Conservation (phyloP, 2,113 vertebrate genomes). For the Heterotis niloticus region DNA sequence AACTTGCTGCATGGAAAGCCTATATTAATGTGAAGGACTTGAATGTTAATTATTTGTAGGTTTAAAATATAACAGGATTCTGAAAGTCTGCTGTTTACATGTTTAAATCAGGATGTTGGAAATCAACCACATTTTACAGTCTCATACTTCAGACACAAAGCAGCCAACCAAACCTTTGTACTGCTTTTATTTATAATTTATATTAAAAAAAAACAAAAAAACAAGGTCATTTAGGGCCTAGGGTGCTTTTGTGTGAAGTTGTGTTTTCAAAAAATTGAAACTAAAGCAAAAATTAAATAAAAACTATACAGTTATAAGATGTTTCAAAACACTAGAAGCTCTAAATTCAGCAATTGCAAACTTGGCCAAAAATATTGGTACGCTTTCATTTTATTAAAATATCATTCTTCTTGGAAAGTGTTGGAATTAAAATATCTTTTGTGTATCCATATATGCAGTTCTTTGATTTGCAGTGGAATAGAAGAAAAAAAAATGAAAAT, state of each 20-base stretch:
- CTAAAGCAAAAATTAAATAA: constrained; percentile 55
- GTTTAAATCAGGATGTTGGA: constrained; percentile 84
- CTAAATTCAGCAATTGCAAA: no score
- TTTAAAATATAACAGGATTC: constrained; percentile 61
- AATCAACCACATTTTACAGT: constrained; percentile 75
- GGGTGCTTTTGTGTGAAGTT: constrained; percentile 81
- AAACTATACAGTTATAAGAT: constrained; percentile 76
- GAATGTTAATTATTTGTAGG: constrained; percentile 68
- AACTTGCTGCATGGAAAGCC: constrained; percentile 23
- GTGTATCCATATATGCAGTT: no score
- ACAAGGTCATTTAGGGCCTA: constrained; percentile 66
- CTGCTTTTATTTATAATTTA: constrained; percentile 48
- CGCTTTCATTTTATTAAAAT: no score
- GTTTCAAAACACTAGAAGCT: no score
- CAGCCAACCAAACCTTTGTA: constrained; percentile 88
- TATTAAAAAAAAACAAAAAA: not conserved
- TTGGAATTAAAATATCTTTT: no score
- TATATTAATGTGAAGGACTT: constrained; percentile 66
- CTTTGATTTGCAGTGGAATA: no score
- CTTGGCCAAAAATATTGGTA: no score
- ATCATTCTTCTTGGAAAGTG: no score
- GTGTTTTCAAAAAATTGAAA: constrained; percentile 77
- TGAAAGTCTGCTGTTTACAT: constrained; percentile 91
- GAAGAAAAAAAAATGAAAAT: no score
- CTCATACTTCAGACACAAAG: constrained; percentile 74